Percentiles rank a stretch among this genome's conserved stretches.
phyloP scores from a whole-genome alignment of 1,140 invertebrate species.

The Drosophila pachea region DNA sequence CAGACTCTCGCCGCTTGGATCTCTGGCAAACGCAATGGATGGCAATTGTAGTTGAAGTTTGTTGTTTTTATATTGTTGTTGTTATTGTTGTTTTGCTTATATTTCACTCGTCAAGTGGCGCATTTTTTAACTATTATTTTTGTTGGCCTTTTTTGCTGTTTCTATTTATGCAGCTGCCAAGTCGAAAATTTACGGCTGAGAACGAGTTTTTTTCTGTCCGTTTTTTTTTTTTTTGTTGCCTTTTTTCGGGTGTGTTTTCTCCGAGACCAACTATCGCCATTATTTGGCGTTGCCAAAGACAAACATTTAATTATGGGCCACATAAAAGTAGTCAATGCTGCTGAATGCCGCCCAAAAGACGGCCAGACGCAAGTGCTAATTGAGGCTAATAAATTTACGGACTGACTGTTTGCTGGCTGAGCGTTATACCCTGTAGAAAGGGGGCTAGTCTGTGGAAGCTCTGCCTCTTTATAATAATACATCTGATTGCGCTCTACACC shows the following conservation, averaged over 20 bases:
- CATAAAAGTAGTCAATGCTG: conserved; percentile 37
- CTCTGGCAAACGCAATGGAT: conserved; percentile 44
- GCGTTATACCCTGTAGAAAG: not conserved
- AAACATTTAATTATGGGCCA: conserved; percentile 40
- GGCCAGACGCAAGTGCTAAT: conserved; percentile 19
- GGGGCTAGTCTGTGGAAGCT: not conserved
- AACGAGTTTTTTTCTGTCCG: conserved; percentile 25
- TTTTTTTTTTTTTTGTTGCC: conserved; percentile 21
- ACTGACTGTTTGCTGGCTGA: not conserved
- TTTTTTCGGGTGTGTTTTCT: conserved; percentile 4
- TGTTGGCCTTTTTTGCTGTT: conserved; percentile 17
- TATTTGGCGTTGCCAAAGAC: conserved; percentile 33
- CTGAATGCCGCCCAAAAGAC: conserved; percentile 45
- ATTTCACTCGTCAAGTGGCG: conserved; percentile 37
- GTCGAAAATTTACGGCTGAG: conserved; percentile 32
- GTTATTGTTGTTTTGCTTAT: conserved; percentile 36
- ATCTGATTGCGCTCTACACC: too few relatives aligned
- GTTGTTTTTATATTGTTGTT: conserved; percentile 51
- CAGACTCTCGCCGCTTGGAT: conserved; percentile 36
- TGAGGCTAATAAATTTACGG: conserved; percentile 26
- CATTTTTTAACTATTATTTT: conserved; percentile 29
- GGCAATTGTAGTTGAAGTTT: conserved; percentile 62
- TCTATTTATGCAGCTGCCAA: conserved; percentile 62
- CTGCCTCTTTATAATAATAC: not conserved
- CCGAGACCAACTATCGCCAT: conserved; percentile 24